Conservation (phyloP, 2,888 invertebrate species). For the Melolontha melolontha region DNA sequence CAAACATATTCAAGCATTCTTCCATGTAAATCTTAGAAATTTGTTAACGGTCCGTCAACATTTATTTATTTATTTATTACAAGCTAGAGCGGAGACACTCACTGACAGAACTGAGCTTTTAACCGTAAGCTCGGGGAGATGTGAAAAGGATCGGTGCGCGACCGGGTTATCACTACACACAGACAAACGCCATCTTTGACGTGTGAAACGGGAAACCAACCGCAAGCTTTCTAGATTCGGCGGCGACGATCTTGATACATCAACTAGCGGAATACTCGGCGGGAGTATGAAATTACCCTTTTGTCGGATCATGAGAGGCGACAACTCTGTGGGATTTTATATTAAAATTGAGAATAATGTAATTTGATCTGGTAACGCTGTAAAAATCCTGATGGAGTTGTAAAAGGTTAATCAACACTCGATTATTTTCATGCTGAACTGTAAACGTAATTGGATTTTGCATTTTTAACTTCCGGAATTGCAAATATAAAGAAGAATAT, state of each 20-base stretch:
- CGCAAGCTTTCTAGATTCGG: conserved; percentile 16
- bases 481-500: no score
- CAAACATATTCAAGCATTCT: no score
- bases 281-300: conserved; percentile 29
- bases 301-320: not conserved
- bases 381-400: conserved; percentile 26
- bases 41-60: conserved; percentile 12
- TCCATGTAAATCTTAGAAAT: not conserved
- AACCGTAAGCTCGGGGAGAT: conserved; percentile 1
- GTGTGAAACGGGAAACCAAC: conserved; percentile 21
- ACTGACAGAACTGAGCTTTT: conserved; percentile 14
- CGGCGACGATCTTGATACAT: not conserved
- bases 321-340: not conserved
- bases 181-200: conserved; percentile 17
- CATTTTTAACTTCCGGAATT: no score
- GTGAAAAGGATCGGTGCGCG: not conserved
- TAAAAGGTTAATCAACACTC: conserved; percentile 25
- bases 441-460: not conserved
- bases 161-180: not conserved
- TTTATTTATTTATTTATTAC: not conserved
- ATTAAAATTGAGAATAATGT: not conserved
- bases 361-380: conserved; percentile 10
- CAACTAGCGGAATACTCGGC: not conserved
- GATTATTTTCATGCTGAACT: conserved; percentile 3
- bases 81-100: not conserved